Conservation (phyloP, 2,888 invertebrate species). For the Ormyrus nitidulus region DNA sequence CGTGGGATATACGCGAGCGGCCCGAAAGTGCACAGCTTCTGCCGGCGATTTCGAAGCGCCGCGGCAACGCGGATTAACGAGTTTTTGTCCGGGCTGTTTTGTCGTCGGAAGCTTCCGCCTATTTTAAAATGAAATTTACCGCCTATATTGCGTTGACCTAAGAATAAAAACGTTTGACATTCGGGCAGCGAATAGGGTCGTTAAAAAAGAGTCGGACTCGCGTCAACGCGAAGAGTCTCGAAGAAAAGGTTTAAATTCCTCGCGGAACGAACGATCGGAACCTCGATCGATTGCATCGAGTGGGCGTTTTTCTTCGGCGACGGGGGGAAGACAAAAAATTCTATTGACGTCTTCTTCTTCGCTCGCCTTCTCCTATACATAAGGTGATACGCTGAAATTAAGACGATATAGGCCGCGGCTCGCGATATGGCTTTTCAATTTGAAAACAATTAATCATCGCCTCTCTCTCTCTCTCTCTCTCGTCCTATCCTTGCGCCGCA, state of each 20-base stretch:
- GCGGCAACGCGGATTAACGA: too few relatives aligned
- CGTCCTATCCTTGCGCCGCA: background rate
- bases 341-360: constrained; percentile 39
- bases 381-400: constrained; percentile 53
- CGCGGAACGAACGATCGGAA: constrained; percentile 20
- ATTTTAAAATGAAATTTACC: background rate
- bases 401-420: constrained; percentile 42
- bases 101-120: too few relatives aligned
- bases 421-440: constrained; percentile 69
- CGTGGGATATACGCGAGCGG: background rate
- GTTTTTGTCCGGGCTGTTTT: too few relatives aligned
- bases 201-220: constrained; percentile 3
- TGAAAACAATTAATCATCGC: constrained; percentile 74
- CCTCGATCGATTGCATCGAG: constrained; percentile 43
- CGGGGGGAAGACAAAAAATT: constrained; percentile 8
- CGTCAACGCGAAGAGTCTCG: constrained; percentile 8
- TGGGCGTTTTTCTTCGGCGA: constrained; percentile 35
- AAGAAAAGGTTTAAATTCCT: constrained; percentile 17
- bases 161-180: constrained; percentile 4
- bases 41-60: too few relatives aligned
- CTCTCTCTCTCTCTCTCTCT: background rate
- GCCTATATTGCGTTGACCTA: background rate
- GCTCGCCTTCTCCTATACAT: background rate
- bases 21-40: constrained; percentile 10
- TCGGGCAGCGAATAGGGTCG: background rate